Percentiles rank a stretch among this genome's conserved stretches.
These are phyloP conservation scores for Cavia porcellus DNA, from an alignment of 2,113 vertebrate genomes.

Conservation along the genomic window DNA sequence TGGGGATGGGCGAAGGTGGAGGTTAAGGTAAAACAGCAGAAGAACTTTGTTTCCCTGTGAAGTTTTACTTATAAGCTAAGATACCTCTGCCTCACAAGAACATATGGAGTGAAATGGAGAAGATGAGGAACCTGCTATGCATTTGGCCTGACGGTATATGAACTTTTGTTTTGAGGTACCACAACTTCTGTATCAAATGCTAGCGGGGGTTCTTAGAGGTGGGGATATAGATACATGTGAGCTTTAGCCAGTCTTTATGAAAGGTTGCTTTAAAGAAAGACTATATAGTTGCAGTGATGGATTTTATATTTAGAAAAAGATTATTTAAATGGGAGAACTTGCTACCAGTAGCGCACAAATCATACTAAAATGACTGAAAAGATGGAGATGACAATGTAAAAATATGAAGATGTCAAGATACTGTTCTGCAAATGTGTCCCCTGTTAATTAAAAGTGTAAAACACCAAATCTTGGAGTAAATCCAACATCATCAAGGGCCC, in stretches of 20 bases:
- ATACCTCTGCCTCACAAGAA: neutral
- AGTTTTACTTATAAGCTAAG: slow-evolving; percentile 33
- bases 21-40: neutral
- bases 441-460: slow-evolving; percentile 14
- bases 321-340: slow-evolving; percentile 29
- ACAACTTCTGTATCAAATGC: neutral
- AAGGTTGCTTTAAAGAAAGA: neutral
- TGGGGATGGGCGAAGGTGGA: neutral
- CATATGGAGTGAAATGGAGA: neutral
- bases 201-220: neutral
- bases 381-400: neutral
- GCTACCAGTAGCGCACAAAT: neutral
- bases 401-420: neutral
- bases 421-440: neutral
- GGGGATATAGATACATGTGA: neutral
- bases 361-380: neutral
- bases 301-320: slow-evolving; percentile 51
- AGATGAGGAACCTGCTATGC: neutral
- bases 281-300: neutral
- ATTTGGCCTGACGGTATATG: neutral
- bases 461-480: slow-evolving; percentile 77
- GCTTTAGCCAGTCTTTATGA: neutral
- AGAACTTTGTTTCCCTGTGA: neutral
- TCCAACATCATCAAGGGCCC: slow-evolving; percentile 81
- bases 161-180: slow-evolving; percentile 12